A percentile compares a stretch with the other conserved stretches of the same genome.
Conservation (phyloP, 2,888 invertebrate genomes). For the Diadegma fenestrale region DNA sequence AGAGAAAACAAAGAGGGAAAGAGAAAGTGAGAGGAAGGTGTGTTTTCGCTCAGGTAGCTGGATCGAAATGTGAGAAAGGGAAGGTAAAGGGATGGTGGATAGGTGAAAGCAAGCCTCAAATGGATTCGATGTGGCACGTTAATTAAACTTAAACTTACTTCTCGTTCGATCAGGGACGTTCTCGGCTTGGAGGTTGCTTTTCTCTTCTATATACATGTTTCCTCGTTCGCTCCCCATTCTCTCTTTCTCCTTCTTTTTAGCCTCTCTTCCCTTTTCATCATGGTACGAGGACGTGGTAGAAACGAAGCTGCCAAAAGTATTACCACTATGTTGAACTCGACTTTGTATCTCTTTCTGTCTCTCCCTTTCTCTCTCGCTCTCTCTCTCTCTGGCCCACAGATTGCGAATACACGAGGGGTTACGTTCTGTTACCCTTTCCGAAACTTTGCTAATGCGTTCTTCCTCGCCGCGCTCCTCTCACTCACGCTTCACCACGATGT, state of each 20-base stretch:
- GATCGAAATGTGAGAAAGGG: slow-evolving; percentile 38
- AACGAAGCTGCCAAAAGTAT: slow-evolving; percentile 80
- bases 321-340: slow-evolving; percentile 74
- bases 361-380: slow-evolving; percentile 57
- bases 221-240: slow-evolving; percentile 42
- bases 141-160: slow-evolving; percentile 82
- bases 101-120: slow-evolving; percentile 70
- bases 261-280: slow-evolving; percentile 36
- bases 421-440: slow-evolving; percentile 38
- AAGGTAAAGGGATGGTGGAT: slow-evolving; percentile 55
- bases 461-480: slow-evolving; percentile 20
- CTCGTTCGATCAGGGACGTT: slow-evolving; percentile 71
- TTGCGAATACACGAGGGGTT: slow-evolving; percentile 62
- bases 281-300: slow-evolving; percentile 67
- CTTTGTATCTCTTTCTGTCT: slow-evolving; percentile 51
- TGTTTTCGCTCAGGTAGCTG: slow-evolving; percentile 55
- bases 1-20: slow-evolving; percentile 16
- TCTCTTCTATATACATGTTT: slow-evolving; percentile 65
- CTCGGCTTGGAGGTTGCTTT: slow-evolving; percentile 67
- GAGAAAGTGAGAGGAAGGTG: slow-evolving; percentile 33
- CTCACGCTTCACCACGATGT: slow-evolving; percentile 20
- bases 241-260: slow-evolving; percentile 40
- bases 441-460: slow-evolving; percentile 67
- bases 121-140: slow-evolving; percentile 80
- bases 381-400: slow-evolving; percentile 53